Conservation (phyloP, 92 coral and sea anemone genomes). For the Siderastrea siderea region DNA sequence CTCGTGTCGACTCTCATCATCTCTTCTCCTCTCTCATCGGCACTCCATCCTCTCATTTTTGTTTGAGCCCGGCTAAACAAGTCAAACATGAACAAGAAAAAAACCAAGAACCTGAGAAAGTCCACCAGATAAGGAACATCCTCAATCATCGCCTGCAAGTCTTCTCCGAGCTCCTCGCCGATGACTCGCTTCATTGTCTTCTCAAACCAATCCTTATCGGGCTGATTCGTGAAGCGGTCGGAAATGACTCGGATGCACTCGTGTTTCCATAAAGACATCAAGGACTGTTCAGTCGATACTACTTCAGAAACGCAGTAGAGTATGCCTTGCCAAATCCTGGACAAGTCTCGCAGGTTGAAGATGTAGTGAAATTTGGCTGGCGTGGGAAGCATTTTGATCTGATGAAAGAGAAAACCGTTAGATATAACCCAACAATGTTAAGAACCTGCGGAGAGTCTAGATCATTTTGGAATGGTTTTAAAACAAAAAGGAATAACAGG, state of each 20-base stretch:
- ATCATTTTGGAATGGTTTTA: no score
- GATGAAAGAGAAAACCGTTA: neutral
- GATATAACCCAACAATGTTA: neutral
- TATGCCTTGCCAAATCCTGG: slow-evolving; percentile 99
- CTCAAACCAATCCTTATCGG: slow-evolving; percentile 98
- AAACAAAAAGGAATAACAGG: no score
- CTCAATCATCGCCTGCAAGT: slow-evolving; percentile 76
- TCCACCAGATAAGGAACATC: slow-evolving; percentile 88
- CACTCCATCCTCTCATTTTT: neutral
- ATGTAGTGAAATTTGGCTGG: slow-evolving; percentile 99
- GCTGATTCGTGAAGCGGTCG: slow-evolving; percentile 92
- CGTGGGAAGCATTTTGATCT: slow-evolving; percentile 98
- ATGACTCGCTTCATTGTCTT: slow-evolving; percentile 93
- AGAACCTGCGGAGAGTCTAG: neutral
- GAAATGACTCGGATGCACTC: slow-evolving; percentile 94
- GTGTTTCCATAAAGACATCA: slow-evolving; percentile 95
- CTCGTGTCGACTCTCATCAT: neutral
- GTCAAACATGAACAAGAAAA: neutral
- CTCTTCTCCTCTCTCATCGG: neutral
- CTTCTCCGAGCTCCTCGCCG: slow-evolving; percentile 94
- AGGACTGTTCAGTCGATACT: slow-evolving; percentile 64
- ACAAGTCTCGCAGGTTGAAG: slow-evolving; percentile 98
- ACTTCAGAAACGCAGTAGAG: slow-evolving; percentile 90
- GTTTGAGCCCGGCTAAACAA: neutral
- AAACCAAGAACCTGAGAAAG: slow-evolving; percentile 80